Conservation (phyloP, 1,140 invertebrate genomes). For the Odontomachus brunneus region DNA sequence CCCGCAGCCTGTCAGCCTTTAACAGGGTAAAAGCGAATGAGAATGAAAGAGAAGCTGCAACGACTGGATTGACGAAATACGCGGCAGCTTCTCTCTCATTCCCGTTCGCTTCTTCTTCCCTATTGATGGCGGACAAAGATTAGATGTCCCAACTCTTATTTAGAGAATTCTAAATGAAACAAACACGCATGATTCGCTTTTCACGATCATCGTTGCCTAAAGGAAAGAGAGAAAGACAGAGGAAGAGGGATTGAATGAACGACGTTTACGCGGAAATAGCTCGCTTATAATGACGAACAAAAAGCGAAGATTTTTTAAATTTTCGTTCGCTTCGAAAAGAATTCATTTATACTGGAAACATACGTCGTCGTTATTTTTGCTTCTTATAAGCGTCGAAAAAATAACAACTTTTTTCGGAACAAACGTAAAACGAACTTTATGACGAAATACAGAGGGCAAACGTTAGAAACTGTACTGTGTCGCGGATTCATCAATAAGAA, state of each 20-base stretch:
- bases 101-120: no score
- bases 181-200: not conserved
- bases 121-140: no score
- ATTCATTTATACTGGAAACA: not conserved
- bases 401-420: not conserved
- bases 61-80: no score
- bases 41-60: no score
- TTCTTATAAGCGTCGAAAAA: not conserved
- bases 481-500: not conserved
- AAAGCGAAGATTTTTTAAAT: not conserved
- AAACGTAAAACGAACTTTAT: not conserved
- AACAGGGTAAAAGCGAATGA: no score
- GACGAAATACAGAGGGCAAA: not conserved
- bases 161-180: no score
- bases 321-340: not conserved
- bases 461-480: not conserved
- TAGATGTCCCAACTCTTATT: no score
- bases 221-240: not conserved
- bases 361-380: conserved; percentile 16
- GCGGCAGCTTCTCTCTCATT: no score
- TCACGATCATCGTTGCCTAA: not conserved
- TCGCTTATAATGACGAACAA: not conserved
- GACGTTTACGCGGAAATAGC: conserved; percentile 22
- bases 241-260: not conserved
- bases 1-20: no score